phyloP scores from a whole-genome alignment of 2,113 vertebrate species.

The cat (Felis catus) region DNA sequence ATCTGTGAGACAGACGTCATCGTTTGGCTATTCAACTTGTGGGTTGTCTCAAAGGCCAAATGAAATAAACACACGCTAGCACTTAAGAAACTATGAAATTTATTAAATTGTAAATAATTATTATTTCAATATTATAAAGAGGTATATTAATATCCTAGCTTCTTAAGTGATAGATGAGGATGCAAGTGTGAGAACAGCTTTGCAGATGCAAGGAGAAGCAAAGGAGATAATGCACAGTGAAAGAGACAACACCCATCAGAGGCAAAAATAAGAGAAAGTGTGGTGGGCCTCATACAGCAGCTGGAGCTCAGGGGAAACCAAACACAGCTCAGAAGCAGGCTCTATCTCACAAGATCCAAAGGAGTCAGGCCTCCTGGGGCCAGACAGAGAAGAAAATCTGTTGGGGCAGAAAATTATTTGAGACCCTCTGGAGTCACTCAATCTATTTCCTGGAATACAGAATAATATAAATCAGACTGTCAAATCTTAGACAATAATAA shows the following conservation, averaged over 20 bases:
- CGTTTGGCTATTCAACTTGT: background rate
- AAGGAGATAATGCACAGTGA: background rate
- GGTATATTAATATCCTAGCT: background rate
- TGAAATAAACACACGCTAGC: background rate
- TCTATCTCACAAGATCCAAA: background rate
- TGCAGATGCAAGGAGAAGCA: background rate
- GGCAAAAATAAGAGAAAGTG: background rate
- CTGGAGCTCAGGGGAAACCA: background rate
- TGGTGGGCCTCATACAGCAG: background rate
- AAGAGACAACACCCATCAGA: background rate
- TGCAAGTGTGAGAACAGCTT: background rate
- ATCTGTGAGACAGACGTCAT: background rate
- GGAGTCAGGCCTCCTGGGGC: background rate
- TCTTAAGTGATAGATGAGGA: background rate
- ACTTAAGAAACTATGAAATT: background rate
- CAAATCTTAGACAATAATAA: background rate
- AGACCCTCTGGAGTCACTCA: background rate
- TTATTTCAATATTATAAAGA: background rate
- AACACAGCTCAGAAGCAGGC: background rate
- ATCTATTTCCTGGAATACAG: background rate
- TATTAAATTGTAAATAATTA: background rate
- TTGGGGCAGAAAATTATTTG: background rate
- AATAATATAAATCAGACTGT: conserved; percentile 6
- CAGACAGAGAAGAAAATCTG: background rate
- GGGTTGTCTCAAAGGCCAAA: background rate